Evolutionary conservation across 2,888 invertebrate genomes (phyloP).

Genomic region (Trypoxylon attenuatum): DNA sequence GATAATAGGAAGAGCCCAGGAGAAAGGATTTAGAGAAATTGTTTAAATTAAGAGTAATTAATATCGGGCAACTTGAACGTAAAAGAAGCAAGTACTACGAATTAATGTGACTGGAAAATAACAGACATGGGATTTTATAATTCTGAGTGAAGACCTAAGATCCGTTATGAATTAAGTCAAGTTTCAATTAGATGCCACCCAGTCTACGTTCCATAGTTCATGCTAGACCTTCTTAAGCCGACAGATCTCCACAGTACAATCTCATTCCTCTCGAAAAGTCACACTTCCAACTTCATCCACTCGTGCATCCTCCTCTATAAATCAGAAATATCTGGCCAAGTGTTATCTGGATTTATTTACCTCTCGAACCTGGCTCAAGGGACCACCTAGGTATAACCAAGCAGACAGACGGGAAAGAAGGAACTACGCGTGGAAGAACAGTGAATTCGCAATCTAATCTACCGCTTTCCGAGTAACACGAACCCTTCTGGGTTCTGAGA

Average conservation of each 20-base stretch:
- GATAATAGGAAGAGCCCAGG: no score
- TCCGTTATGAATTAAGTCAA: not conserved
- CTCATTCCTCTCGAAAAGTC: not conserved
- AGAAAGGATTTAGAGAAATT: no score
- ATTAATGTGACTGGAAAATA: no score
- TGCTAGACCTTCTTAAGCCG: not conserved
- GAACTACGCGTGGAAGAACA: conserved; percentile 1
- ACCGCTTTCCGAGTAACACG: conserved; percentile 26
- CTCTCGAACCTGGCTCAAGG: not conserved
- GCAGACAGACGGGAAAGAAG: not conserved
- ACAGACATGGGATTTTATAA: no score
- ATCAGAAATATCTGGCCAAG: conserved; percentile 10
- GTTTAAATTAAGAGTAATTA: no score
- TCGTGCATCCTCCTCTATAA: not conserved
- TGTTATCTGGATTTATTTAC: conserved; percentile 1
- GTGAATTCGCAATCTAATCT: conserved; percentile 42
- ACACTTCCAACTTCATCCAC: not conserved
- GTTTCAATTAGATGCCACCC: conserved; percentile 4
- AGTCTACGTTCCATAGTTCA: not conserved
- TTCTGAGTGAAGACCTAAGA: no score
- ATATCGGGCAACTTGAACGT: no score
- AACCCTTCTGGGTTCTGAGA: conserved; percentile 53
- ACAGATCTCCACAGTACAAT: not conserved
- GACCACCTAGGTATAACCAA: conserved; percentile 29
- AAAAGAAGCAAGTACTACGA: no score